Evolutionary conservation across 1,140 invertebrate species (phyloP), one percentile per base, ranked within the genome.

Genomic region (Dinothrombium tinctorium): DNA sequence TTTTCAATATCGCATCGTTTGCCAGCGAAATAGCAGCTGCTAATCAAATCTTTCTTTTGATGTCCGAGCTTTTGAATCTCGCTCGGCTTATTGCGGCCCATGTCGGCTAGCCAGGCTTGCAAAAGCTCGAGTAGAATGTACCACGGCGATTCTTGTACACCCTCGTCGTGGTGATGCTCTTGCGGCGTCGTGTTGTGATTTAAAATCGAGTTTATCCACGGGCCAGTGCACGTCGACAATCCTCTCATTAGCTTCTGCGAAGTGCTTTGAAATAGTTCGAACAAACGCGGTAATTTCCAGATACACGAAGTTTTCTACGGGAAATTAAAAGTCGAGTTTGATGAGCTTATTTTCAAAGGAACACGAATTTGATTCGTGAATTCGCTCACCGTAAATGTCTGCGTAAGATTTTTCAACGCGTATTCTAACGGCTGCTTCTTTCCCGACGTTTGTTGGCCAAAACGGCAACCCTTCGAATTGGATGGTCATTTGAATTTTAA

Each of bases 131-230:
- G 25, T 17, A 46, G 22, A 14, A 45, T 38, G 25, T 43, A 43
- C 45, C 45, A 46, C 1, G 45, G 41, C 6, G 41, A 43, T 33
- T 46, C 45, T 28, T 26, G 24, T 42, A n/a, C n/a, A n/a, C n/a
- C n/a, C n/a, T n/a, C n/a, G n/a, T n/a, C n/a, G n/a, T 41, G 17
- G 25, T 31, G 8, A 15, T 37, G 8, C 3, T 8, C 15, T 35
- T 36, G 2, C 4, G 24, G 17, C 11, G 37, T 23, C n/a, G 22
- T 12, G 17, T 38, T 38, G 1, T 17, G 3, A 2, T 19, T 26
- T 17, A 33, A 26, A 8, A 46, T 14, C n/a, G 45, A 44, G 12
- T 31, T n/a, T 4, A 46, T 26, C 45, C 45, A 46, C 22, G 45
- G 41, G 14, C 28, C 28, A 11, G 45, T 46, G 21, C 45, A 46